phyloP scores from a whole-genome alignment of 2,113 vertebrate species.

The Entomyzon cyanotis region DNA sequence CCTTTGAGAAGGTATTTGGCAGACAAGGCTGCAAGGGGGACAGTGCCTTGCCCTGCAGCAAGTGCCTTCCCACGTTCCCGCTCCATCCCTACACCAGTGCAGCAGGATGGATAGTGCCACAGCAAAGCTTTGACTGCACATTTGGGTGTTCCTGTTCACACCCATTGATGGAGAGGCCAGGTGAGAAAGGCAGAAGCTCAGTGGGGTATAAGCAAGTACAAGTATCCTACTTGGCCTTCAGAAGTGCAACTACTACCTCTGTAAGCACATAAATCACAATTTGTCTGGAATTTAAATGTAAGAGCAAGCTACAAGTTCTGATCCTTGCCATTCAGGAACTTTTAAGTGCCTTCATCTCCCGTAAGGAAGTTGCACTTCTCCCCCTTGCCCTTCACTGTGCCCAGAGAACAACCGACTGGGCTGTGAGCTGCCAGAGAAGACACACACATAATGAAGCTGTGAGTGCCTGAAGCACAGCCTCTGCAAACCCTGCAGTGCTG shows the following conservation, averaged over 20 bases:
- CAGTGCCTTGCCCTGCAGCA: accelerated
- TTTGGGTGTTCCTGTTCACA: not conserved
- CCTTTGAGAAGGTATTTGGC: not conserved
- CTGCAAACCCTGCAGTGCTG: not conserved
- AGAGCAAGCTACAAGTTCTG: not conserved
- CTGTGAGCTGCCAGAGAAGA: not conserved
- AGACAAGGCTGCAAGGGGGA: not conserved
- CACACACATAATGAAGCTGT: not conserved
- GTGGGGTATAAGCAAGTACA: not conserved
- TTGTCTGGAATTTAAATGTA: not conserved
- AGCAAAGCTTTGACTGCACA: not conserved
- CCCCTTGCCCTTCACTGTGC: not conserved
- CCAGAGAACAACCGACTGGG: not conserved
- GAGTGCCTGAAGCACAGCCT: not conserved
- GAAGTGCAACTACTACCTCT: not conserved
- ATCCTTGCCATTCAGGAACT: not conserved
- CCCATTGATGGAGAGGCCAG: not conserved
- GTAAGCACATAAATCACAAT: not conserved
- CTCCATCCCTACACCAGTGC: not conserved
- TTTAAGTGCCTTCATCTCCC: not conserved
- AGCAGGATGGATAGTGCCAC: not conserved
- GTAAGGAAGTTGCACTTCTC: not conserved
- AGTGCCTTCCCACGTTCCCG: accelerated
- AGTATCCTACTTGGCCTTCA: not conserved
- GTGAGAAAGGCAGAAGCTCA: not conserved